Conservation (phyloP, 1,140 invertebrate species). For the Hormaphis cornu region DNA sequence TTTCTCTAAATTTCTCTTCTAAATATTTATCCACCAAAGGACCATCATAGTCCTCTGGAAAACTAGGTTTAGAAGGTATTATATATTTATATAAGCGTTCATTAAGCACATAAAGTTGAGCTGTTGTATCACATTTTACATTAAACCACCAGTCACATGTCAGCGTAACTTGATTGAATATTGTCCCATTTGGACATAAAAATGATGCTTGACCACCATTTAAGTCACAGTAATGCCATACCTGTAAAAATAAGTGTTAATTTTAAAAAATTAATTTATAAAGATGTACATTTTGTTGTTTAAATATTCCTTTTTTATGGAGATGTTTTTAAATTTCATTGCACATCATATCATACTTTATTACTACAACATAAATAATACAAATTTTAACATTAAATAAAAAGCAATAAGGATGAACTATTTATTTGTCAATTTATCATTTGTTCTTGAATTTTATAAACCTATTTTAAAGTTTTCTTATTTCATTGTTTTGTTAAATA, state of each 20-base stretch:
- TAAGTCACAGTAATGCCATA: slow-evolving; percentile 85
- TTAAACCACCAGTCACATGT: slow-evolving; percentile 92
- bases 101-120: slow-evolving; percentile 76
- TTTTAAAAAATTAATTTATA: not conserved
- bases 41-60: slow-evolving; percentile 76
- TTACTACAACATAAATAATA: not conserved
- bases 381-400: too few species aligned
- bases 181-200: slow-evolving; percentile 80
- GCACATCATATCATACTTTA: not conserved
- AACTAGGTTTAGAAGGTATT: slow-evolving; percentile 69
- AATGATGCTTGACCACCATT: slow-evolving; percentile 84
- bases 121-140: slow-evolving; percentile 60
- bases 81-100: slow-evolving; percentile 81
- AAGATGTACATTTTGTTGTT: not conserved
- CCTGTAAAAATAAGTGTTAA: slow-evolving; percentile 49
- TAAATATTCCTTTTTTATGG: too few species aligned
- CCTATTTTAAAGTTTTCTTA: too few species aligned
- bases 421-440: too few species aligned
- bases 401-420: too few species aligned
- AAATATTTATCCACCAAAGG: slow-evolving; percentile 75
- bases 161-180: slow-evolving; percentile 75
- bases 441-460: too few species aligned
- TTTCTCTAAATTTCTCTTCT: slow-evolving; percentile 68
- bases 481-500: too few species aligned
- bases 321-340: not conserved